Percentiles rank a stretch among this genome's conserved stretches.
Conservation (phyloP, 2,888 invertebrate genomes). For the Thereva unica region DNA sequence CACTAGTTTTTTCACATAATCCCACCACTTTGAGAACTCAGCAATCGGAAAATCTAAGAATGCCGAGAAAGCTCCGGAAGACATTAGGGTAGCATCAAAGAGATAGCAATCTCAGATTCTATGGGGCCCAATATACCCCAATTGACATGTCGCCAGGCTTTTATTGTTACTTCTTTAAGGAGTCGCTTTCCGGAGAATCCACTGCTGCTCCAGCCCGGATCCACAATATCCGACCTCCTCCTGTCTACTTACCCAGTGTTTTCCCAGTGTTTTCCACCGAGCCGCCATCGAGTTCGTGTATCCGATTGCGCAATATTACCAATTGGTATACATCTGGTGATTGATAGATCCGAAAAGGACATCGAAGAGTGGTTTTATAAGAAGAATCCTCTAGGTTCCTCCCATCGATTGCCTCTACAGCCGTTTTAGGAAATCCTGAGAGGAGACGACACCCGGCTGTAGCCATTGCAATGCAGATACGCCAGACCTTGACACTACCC, state of each 20-base stretch:
- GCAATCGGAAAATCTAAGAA: slow-evolving; percentile 27
- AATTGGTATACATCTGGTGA: slow-evolving; percentile 17
- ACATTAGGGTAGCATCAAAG: slow-evolving; percentile 32
- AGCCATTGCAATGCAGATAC: too few species aligned
- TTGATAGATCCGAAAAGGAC: slow-evolving; percentile 19
- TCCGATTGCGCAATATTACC: slow-evolving; percentile 25
- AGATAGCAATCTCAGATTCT: slow-evolving; percentile 18
- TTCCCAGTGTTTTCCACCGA: slow-evolving; percentile 1
- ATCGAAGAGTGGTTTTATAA: neutral
- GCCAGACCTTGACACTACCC: too few species aligned
- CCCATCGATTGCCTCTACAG: too few species aligned
- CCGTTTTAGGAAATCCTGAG: too few species aligned
- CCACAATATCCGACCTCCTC: neutral
- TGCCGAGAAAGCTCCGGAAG: slow-evolving; percentile 25
- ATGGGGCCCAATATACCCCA: slow-evolving; percentile 4
- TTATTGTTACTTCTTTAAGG: slow-evolving; percentile 3
- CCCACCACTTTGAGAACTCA: slow-evolving; percentile 12
- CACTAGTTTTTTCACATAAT: neutral
- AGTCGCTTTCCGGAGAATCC: slow-evolving; percentile 13
- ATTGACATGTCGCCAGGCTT: slow-evolving; percentile 24
- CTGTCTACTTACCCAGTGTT: slow-evolving; percentile 15
- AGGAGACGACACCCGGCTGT: too few species aligned
- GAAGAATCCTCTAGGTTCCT: too few species aligned
- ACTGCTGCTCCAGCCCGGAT: neutral
- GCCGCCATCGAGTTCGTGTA: neutral